Evolutionary conservation across 1,140 invertebrate species (phyloP).

Genomic region (Luehdorfia chinensis): DNA sequence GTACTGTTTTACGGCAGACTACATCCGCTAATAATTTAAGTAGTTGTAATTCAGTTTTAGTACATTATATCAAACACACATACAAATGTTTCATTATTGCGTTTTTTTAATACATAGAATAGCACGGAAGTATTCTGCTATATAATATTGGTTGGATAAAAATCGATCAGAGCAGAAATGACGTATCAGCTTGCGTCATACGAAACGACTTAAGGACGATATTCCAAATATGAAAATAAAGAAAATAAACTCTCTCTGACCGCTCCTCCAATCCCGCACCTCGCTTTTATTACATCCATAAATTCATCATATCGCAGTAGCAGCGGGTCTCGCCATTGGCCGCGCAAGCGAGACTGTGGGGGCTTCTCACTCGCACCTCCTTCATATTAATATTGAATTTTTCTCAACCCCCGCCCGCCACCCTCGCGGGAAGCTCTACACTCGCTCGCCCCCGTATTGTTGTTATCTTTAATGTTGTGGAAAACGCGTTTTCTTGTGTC

Average conservation of each 20-base stretch:
- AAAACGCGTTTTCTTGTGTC: conserved; percentile 77
- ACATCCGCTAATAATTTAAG: no score
- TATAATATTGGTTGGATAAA: not conserved
- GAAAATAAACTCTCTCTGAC: conserved; percentile 70
- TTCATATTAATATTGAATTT: conserved; percentile 82
- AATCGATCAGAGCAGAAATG: conserved; percentile 29
- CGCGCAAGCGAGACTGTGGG: conserved; percentile 62
- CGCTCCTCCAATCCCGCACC: conserved; percentile 76
- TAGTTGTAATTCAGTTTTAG: no score
- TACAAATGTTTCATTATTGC: no score
- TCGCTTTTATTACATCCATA: conserved; percentile 81
- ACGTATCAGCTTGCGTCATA: conserved; percentile 27
- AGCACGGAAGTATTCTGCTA: no score
- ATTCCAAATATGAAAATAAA: conserved; percentile 76
- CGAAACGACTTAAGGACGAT: conserved; percentile 54
- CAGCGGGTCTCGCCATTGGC: conserved; percentile 75
- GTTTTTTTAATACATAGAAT: no score
- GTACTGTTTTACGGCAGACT: no score
- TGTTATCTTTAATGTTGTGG: conserved; percentile 77
- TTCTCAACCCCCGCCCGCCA: conserved; percentile 73
- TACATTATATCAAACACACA: no score
- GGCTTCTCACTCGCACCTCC: conserved; percentile 75
- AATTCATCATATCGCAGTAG: conserved; percentile 78
- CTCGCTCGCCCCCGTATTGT: conserved; percentile 74
- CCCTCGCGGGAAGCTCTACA: conserved; percentile 71